Conservation (phyloP, 2,113 vertebrate genomes). For the Corythoichthys intestinalis region DNA sequence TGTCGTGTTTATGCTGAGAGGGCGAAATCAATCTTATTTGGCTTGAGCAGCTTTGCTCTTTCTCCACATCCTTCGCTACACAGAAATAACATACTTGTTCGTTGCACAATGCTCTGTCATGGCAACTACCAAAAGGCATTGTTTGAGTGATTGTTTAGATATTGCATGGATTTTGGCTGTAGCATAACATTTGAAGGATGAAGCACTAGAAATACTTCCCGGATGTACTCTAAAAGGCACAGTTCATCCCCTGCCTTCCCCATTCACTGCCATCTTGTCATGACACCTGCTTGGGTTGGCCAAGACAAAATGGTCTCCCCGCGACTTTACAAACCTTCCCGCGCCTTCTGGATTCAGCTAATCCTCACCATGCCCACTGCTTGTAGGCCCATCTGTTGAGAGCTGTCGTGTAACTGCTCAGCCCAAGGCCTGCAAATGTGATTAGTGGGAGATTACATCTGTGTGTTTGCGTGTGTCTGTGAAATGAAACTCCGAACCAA, state of each 20-base stretch:
- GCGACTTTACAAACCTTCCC: conserved; percentile 33
- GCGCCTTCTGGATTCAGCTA: conserved; percentile 37
- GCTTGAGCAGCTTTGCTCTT: neutral
- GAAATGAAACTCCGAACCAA: conserved; percentile 49
- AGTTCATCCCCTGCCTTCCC: neutral
- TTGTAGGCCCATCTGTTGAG: conserved; percentile 57
- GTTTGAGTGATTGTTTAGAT: neutral
- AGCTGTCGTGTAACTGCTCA: conserved; percentile 39
- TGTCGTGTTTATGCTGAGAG: conserved; percentile 22
- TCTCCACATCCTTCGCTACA: neutral
- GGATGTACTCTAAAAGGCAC: neutral
- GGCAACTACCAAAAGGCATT: neutral
- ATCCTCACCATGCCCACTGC: conserved; percentile 46
- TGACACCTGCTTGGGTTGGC: neutral
- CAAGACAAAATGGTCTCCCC: conserved; percentile 7
- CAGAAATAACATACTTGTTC: conserved; percentile 7
- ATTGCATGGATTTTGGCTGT: neutral
- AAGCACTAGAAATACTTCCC: neutral
- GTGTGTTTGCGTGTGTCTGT: conserved; percentile 30
- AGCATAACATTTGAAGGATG: neutral
- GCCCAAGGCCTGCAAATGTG: conserved; percentile 57
- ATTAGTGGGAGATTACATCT: conserved; percentile 67
- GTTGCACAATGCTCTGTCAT: neutral
- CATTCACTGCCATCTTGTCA: neutral
- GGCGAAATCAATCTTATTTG: conserved; percentile 11